Base-by-base conservation (phyloP, 2,888 invertebrate species). In the Griposia aprilina region DNA sequence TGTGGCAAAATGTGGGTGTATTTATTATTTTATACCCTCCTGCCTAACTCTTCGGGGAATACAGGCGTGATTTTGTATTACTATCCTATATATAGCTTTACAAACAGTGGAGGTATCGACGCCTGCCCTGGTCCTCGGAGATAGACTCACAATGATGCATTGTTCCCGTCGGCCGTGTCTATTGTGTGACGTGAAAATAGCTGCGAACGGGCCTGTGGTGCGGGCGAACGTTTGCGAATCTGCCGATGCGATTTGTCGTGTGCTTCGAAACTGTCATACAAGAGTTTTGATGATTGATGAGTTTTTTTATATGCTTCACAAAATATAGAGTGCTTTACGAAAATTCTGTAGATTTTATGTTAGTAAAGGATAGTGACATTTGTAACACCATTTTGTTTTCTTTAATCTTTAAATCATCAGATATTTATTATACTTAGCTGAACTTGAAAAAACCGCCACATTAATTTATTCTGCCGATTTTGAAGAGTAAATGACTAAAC, bases 101-200 rank as follows among this genome's bases (percentile, higher is more conserved):
- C 71, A 50, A 74, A 71, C 70, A 81, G 63, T 23, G 62, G 68
- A 78, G 86, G 30, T 86, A 87, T 84, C 84, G 83, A 48, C 74
- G 91, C 83, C 92, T 92, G 83, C 68, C 80, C 91, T 92, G 92
- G 83, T 62, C 79, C 86, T 75, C 69, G 69, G 86, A 89, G 92
- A 92, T 92, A 92, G 83, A 85, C 85, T 76, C 83, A 92, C 91
- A 92, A 92, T 90, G 84, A 87, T 71, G 85, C 75, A 90, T 92
- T 92, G 92, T 92, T 79, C 79, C 78, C 82, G 68, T 36, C 30
- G 30, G 30, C 74, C 66, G 78, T 71, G 70, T 62, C 87, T 81
- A 90, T 92, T 92, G 91, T 92, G 90, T 90, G 76, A 76, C 68
- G 81, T 69, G 78, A 79, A 81, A 87, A 82, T 82, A 74, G 75